A percentile compares a stretch with the other conserved stretches of the same genome.
Evolutionary conservation across 2,888 invertebrate genomes (phyloP).

Genomic region (Dione vanillae): DNA sequence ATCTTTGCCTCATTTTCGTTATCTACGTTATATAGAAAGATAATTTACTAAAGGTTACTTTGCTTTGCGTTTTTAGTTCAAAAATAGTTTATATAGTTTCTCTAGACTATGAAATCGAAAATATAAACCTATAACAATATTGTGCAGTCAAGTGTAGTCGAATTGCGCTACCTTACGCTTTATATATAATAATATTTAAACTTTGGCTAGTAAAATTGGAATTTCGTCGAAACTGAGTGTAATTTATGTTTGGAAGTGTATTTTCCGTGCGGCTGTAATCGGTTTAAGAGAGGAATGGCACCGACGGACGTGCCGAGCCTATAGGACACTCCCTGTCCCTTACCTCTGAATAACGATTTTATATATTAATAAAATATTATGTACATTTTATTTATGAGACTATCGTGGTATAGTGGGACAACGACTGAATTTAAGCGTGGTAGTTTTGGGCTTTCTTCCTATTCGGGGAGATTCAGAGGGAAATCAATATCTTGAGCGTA

Average conservation of each 20-base stretch:
- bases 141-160: not conserved
- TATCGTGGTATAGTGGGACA: not conserved
- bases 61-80: not conserved
- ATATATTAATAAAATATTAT: not conserved
- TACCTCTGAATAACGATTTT: constrained; percentile 35
- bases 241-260: constrained; percentile 64
- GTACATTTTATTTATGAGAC: no score
- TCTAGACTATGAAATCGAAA: not conserved
- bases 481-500: no score
- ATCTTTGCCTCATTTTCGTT: no score
- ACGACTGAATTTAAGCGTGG: not conserved
- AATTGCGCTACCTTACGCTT: not conserved
- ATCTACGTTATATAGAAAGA: no score
- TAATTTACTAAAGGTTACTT: no score
- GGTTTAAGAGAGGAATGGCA: constrained; percentile 59
- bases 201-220: constrained; percentile 49
- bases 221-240: constrained; percentile 53
- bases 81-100: not conserved
- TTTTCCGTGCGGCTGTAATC: constrained; percentile 67
- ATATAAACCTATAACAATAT: not conserved
- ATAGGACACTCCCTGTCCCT: constrained; percentile 42
- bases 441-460: no score
- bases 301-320: constrained; percentile 64
- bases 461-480: not conserved
- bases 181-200: constrained; percentile 32